Base-by-base conservation (phyloP, 2,888 invertebrate genomes). In the Harpalus rufipes region DNA sequence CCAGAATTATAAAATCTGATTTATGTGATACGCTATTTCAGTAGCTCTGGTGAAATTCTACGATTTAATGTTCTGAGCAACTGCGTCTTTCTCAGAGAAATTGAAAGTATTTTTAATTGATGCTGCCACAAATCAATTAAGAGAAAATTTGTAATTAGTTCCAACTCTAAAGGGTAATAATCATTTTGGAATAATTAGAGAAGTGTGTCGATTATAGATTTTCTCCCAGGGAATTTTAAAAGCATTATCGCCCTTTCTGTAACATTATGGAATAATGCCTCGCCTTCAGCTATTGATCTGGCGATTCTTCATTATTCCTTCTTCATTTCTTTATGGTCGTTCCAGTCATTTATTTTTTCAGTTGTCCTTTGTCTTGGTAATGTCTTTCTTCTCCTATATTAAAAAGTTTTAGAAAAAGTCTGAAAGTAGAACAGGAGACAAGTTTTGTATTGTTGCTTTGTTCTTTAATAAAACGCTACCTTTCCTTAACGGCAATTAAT, bases 321-420 rank as follows among this genome's bases (percentile, higher is more conserved):
- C 61, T 72, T 84, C 84, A 84, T 84, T 84, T 84, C 84, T 84
- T 84, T 84, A 84, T 65, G 56, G 78, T 12, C 41, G 51, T 61
- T 59, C 21, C 72, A 78, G 84, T 84, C 84, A 84, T 84, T 78
- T 78, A 78, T 84, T 84, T 83, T 82, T 76, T 74, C 83, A 83
- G 39, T 74, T 83, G 25, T 44, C 83, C 41, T 83, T 83, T 83
- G 83, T 83, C 76, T 84, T 78, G 56, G 65, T 78, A 65, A 78
- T 84, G 84, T 84, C 78, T 84, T 84, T 84, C 84, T 84, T 84
- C 84, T 83, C 74, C 63, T 74, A 83, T 83, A 83, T 83, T 83
- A 83, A 83, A 83, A 76, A 83, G 83, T 83, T 83, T 76, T 8
- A 25, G 76, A 61, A 76, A 83, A 72, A 72, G 81, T 68, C 72